A percentile compares a stretch with the other conserved stretches of the same genome.
Conservation (phyloP, 1,140 invertebrate species). For the Atta colombica region DNA sequence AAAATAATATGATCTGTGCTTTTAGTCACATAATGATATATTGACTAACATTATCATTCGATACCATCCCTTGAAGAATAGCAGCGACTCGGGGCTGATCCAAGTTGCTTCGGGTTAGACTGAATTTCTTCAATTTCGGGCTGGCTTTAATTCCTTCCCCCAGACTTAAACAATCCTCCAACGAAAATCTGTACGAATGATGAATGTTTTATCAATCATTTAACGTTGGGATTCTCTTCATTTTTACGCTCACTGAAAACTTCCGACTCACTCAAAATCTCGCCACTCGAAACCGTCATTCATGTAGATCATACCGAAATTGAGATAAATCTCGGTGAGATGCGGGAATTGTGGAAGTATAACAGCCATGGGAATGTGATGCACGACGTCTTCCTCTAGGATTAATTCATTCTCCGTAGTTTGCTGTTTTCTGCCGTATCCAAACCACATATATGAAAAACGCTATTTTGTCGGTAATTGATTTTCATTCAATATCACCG, state of each 20-base stretch:
- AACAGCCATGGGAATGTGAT: constrained; percentile 80
- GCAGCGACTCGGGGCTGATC: constrained; percentile 79
- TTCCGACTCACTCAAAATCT: constrained; percentile 81
- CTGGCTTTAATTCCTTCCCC: constrained; percentile 78
- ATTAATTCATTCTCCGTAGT: constrained; percentile 64
- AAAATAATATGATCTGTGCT: not conserved
- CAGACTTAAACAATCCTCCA: constrained; percentile 80
- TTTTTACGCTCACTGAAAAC: not conserved
- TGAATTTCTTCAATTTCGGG: constrained; percentile 76
- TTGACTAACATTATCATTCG: constrained; percentile 77
- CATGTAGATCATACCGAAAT: constrained; percentile 82
- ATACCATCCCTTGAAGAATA: constrained; percentile 79
- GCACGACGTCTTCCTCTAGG: constrained; percentile 64
- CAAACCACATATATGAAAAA: not conserved
- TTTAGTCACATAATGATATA: not conserved
- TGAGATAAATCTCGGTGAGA: constrained; percentile 79
- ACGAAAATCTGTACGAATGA: constrained; percentile 78
- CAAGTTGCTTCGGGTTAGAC: constrained; percentile 80
- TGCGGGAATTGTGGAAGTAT: constrained; percentile 77
- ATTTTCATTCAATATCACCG: not conserved
- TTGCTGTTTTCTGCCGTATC: constrained; percentile 64
- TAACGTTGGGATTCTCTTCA: not conserved
- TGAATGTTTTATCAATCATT: constrained; percentile 32
- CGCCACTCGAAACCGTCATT: constrained; percentile 81
- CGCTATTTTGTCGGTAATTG: not conserved